Evolutionary conservation across 2,113 vertebrate genomes (phyloP).

Genomic region (Mustelus asterias): DNA sequence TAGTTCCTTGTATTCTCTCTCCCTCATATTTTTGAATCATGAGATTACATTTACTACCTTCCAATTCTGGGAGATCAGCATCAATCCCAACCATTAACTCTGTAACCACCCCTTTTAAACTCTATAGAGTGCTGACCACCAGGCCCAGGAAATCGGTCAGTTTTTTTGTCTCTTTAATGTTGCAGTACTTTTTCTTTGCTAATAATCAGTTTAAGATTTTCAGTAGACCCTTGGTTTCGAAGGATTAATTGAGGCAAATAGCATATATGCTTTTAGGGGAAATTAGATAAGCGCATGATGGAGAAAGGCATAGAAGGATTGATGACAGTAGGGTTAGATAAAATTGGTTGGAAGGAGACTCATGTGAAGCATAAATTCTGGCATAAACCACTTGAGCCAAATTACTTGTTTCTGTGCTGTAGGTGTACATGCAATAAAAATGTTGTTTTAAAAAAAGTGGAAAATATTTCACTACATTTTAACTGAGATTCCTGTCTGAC

Average conservation of each 20-base stretch:
- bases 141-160: too few relatives aligned
- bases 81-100: too few relatives aligned
- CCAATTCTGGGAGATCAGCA: too few relatives aligned
- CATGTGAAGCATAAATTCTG: background rate
- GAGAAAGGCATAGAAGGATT: background rate
- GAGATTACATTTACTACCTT: too few relatives aligned
- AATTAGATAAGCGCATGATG: background rate
- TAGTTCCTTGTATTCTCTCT: too few relatives aligned
- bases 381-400: background rate
- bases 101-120: too few relatives aligned
- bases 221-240: background rate
- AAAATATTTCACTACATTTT: background rate
- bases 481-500: background rate
- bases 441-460: background rate
- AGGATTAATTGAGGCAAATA: background rate
- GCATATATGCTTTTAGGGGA: background rate
- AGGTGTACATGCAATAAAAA: background rate
- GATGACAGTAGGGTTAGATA: background rate
- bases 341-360: background rate
- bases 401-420: background rate
- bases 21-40: too few relatives aligned
- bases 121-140: too few relatives aligned
- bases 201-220: too few relatives aligned
- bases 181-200: too few relatives aligned
- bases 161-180: too few relatives aligned